Conservation (phyloP, 2,113 vertebrate genomes). For the Lontra canadensis region DNA sequence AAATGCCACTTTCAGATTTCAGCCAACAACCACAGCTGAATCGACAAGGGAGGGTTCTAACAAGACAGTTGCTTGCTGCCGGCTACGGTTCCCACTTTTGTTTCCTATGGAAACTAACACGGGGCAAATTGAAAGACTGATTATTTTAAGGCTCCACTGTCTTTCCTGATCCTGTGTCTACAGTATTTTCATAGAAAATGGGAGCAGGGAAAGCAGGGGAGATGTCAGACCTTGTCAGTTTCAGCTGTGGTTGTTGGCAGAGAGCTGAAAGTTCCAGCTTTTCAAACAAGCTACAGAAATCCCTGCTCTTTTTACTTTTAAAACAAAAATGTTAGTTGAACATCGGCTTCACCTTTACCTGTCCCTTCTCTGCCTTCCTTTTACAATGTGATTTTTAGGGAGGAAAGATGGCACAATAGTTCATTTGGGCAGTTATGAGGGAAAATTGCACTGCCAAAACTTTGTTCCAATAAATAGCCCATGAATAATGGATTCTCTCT, state of each 20-base stretch:
- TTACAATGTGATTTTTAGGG: background rate
- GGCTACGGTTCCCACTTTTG: slow-evolving; percentile 82
- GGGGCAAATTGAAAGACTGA: slow-evolving; percentile 73
- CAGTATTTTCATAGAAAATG: slow-evolving; percentile 67
- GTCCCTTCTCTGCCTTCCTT: background rate
- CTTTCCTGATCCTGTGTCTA: slow-evolving; percentile 67
- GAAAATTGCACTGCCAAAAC: background rate
- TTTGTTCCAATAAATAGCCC: slow-evolving; percentile 36
- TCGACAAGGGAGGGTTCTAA: slow-evolving; percentile 81
- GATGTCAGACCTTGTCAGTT: slow-evolving; percentile 71
- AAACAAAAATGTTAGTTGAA: slow-evolving; percentile 35
- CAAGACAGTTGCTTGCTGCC: slow-evolving; percentile 81
- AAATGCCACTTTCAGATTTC: slow-evolving; percentile 79
- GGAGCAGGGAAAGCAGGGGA: slow-evolving; percentile 63
- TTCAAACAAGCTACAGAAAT: slow-evolving; percentile 70
- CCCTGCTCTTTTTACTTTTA: slow-evolving; percentile 39
- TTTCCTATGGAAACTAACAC: slow-evolving; percentile 84
- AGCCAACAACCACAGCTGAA: slow-evolving; percentile 73
- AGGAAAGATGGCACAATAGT: background rate
- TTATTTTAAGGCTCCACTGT: slow-evolving; percentile 72
- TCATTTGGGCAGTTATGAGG: background rate
- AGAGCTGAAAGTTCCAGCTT: slow-evolving; percentile 65
- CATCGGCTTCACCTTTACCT: slow-evolving; percentile 16
- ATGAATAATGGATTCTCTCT: slow-evolving; percentile 43
- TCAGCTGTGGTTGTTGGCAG: slow-evolving; percentile 70